phyloP scores from a whole-genome alignment of 2,797 vertebrate genomes.

The Epinephelus awoara region DNA sequence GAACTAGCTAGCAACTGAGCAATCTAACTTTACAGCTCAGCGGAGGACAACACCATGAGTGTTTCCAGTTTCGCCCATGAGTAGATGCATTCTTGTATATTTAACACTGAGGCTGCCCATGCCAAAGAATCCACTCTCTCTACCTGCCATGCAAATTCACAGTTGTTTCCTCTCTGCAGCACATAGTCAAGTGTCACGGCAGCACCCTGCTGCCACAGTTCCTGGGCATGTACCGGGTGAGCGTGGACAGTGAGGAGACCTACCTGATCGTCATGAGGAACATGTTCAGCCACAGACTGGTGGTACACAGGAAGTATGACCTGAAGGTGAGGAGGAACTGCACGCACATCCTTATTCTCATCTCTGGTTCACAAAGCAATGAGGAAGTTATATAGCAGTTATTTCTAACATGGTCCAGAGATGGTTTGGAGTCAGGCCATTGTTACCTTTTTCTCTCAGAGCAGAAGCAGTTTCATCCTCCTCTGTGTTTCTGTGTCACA shows the following conservation, averaged over 20 bases:
- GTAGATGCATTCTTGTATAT: neutral
- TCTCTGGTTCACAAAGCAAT: neutral
- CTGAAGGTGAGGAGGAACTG: conserved; percentile 89
- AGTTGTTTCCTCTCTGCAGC: conserved; percentile 76
- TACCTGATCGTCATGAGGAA: conserved; percentile 97
- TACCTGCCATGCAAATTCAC: conserved; percentile 11
- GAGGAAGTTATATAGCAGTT: neutral
- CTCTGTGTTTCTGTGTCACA: neutral
- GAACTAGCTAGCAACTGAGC: no score
- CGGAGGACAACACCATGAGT: no score
- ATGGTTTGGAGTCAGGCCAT: neutral
- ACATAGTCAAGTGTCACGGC: conserved; percentile 96
- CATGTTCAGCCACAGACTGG: conserved; percentile 95
- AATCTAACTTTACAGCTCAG: no score
- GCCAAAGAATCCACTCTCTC: neutral
- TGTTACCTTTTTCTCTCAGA: neutral
- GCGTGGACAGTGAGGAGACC: conserved; percentile 94
- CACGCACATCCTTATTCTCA: neutral
- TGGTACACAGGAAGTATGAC: conserved; percentile 95
- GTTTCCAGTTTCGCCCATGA: no score
- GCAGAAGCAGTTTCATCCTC: neutral
- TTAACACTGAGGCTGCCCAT: neutral
- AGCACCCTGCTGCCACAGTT: conserved; percentile 95
- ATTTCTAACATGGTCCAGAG: neutral
- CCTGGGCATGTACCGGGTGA: conserved; percentile 95